These are phyloP conservation scores for Dicaeum eximium DNA, from an alignment of 2,113 vertebrate species.

Conservation along the genomic window DNA sequence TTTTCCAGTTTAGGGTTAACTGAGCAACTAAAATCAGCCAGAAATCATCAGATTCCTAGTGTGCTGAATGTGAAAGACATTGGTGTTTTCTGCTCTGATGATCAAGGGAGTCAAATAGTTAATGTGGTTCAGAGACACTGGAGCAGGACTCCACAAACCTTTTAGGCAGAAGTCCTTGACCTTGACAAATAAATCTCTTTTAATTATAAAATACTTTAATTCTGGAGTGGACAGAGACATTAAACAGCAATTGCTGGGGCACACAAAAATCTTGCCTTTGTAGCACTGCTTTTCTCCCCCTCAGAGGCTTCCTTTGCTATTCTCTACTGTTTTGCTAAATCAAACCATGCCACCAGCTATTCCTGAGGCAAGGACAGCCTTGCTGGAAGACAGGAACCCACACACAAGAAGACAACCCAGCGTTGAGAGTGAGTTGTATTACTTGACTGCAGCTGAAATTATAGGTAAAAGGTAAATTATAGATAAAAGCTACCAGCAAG, in stretches of 20 bases:
- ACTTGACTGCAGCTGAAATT: neutral
- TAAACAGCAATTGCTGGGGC: neutral
- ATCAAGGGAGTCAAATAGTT: neutral
- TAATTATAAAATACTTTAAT: neutral
- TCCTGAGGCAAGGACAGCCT: neutral
- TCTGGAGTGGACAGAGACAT: neutral
- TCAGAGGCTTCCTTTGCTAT: neutral
- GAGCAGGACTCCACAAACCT: neutral
- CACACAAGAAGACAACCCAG: neutral
- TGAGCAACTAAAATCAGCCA: neutral
- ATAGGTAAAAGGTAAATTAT: neutral
- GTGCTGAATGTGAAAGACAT: neutral
- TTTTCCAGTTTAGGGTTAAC: neutral
- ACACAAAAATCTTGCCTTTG: neutral
- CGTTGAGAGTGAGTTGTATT: fast-evolving
- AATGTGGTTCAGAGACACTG: neutral
- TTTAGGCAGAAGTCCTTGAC: neutral
- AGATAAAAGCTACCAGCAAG: neutral
- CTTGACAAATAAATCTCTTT: neutral
- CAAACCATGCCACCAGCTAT: neutral
- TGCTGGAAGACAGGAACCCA: neutral
- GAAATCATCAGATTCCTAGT: neutral
- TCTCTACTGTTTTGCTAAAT: neutral
- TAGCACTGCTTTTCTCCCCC: neutral
- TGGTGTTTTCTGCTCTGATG: neutral